These are phyloP conservation scores for Taphrorychus bicolor DNA, from an alignment of 2,888 invertebrate species.

Conservation along the genomic window DNA sequence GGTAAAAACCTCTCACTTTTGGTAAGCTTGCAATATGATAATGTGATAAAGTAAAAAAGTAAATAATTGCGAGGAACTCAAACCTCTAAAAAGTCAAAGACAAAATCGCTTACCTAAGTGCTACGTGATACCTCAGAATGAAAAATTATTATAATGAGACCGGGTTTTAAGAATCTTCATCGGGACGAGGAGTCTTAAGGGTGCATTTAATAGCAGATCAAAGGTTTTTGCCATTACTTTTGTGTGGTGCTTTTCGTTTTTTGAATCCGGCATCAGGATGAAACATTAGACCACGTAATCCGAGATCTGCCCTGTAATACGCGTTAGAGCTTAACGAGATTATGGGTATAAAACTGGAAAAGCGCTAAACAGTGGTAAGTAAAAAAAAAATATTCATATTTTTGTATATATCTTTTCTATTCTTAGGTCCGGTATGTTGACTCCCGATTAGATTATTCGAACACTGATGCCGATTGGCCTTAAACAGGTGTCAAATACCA, in stretches of 20 bases:
- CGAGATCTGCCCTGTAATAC: neutral
- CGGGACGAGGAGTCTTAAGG: slow-evolving; percentile 44
- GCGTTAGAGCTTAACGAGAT: no score
- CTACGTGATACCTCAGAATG: slow-evolving; percentile 22
- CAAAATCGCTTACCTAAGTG: slow-evolving; percentile 33
- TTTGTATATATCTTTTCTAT: no score
- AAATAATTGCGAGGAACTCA: slow-evolving; percentile 46
- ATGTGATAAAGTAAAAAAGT: slow-evolving; percentile 46
- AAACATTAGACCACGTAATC: neutral
- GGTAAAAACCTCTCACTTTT: slow-evolving; percentile 1
- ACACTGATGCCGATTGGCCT: no score
- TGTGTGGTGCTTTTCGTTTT: slow-evolving; percentile 4
- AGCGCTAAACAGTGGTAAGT: no score
- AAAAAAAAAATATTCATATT: no score
- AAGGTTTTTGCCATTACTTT: slow-evolving; percentile 42
- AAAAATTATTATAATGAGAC: slow-evolving; percentile 51
- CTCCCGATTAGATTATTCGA: no score
- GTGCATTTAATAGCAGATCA: slow-evolving; percentile 49
- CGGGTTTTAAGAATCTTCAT: slow-evolving; percentile 36
- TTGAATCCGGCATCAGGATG: neutral
- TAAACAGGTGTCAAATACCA: no score
- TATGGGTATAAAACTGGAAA: no score
- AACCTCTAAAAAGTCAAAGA: slow-evolving; percentile 10
- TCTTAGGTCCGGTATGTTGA: no score
- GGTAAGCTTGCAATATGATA: slow-evolving; percentile 49